Conservation (phyloP, 2,113 vertebrate genomes). For the crab-eating macaque (Macaca fascicularis) region T2T-MFA8v1.1 NC_088389.1:11155001-11155500, state of each 20-base stretch:
- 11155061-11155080: background rate
- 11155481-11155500: constrained; percentile 67
- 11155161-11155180: constrained; percentile 88
- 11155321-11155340: constrained; percentile 29
- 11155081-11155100: background rate
- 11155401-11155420: constrained; percentile 77
- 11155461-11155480: constrained; percentile 60
- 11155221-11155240: constrained; percentile 85
- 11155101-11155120: background rate
- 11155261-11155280: constrained; percentile 59
- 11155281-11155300: constrained; percentile 49
- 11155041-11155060: background rate
- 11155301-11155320: constrained; percentile 40
- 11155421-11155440: constrained; percentile 80
- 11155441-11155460: constrained; percentile 76
- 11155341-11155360: constrained; percentile 36
- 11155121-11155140: constrained; percentile 47
- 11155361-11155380: constrained; percentile 20
- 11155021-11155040: background rate
- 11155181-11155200: constrained; percentile 88
- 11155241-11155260: constrained; percentile 91
- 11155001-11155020: background rate
- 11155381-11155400: constrained; percentile 47
- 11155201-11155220: constrained; percentile 86
- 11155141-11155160: constrained; percentile 90